Conservation (phyloP, 2,888 invertebrate species). For the Ennomos erosarius region DNA sequence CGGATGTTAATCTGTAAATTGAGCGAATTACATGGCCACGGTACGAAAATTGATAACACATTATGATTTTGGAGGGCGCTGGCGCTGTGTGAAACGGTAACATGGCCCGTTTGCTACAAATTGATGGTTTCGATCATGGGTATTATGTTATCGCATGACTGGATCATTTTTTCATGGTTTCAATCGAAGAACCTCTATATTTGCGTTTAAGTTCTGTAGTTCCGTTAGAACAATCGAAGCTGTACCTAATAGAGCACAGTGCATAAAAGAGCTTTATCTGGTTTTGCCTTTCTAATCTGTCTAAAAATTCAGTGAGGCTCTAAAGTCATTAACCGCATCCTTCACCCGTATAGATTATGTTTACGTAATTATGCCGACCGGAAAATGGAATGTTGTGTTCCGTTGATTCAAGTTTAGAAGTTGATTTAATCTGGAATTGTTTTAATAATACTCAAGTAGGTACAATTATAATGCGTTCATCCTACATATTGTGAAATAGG, state of each 20-base stretch:
- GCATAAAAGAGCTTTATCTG: slow-evolving; percentile 23
- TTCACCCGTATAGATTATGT: slow-evolving; percentile 40
- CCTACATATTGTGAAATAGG: slow-evolving; percentile 14
- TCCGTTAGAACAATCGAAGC: slow-evolving; percentile 52
- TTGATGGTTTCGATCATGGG: slow-evolving; percentile 51
- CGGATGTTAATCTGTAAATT: slow-evolving; percentile 29
- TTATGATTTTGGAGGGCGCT: slow-evolving; percentile 36
- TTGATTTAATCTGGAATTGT: slow-evolving; percentile 37
- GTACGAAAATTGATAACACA: slow-evolving; percentile 32
- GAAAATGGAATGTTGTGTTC: slow-evolving; percentile 40
- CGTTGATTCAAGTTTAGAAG: slow-evolving; percentile 40
- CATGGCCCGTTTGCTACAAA: slow-evolving; percentile 58
- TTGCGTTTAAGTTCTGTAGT: slow-evolving; percentile 34
- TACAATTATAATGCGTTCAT: slow-evolving; percentile 8
- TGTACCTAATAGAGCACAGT: slow-evolving; percentile 39
- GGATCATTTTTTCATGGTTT: slow-evolving; percentile 46
- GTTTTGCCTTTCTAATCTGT: slow-evolving; percentile 21
- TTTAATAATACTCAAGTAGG: slow-evolving; percentile 19
- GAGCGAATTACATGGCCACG: slow-evolving; percentile 25
- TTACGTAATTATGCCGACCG: slow-evolving; percentile 40
- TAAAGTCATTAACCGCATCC: slow-evolving; percentile 33
- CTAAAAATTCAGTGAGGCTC: slow-evolving; percentile 17
- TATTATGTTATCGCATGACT: slow-evolving; percentile 57
- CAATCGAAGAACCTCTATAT: slow-evolving; percentile 45
- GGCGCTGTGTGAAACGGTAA: slow-evolving; percentile 49